These are phyloP conservation scores for Pangasius macronema DNA, from an alignment of 2,797 vertebrate species.

Conservation along the genomic window DNA sequence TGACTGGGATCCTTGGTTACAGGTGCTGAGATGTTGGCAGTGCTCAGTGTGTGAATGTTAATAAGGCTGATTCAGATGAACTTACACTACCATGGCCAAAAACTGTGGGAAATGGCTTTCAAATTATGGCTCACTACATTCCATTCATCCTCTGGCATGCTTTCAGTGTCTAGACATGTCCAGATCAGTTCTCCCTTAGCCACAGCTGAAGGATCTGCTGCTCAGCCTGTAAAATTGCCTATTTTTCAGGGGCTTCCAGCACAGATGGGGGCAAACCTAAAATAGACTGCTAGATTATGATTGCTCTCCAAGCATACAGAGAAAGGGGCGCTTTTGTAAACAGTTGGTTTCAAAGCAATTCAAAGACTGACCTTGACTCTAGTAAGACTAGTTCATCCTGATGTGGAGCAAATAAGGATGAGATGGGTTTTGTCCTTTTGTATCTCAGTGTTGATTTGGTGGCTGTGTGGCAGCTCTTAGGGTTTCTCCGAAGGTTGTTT, in stretches of 20 bases:
- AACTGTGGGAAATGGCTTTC: background rate
- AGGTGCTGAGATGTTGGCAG: background rate
- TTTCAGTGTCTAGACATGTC: slow-evolving; percentile 63
- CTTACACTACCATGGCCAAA: background rate
- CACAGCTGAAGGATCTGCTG: slow-evolving; percentile 73
- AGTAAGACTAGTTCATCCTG: slow-evolving; percentile 53
- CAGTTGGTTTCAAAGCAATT: slow-evolving; percentile 59
- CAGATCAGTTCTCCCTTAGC: slow-evolving; percentile 70
- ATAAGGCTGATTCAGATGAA: slow-evolving; percentile 57
- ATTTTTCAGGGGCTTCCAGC: slow-evolving; percentile 76
- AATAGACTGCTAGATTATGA: slow-evolving; percentile 72
- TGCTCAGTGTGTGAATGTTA: slow-evolving; percentile 48
- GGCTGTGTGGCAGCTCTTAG: slow-evolving; percentile 29
- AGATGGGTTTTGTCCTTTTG: slow-evolving; percentile 45
- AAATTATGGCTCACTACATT: background rate
- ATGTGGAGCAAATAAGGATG: slow-evolving; percentile 57
- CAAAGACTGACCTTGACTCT: slow-evolving; percentile 57
- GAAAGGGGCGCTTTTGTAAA: slow-evolving; percentile 59
- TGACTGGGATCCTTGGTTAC: slow-evolving; percentile 18
- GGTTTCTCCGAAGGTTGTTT: slow-evolving; percentile 40
- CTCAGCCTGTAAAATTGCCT: slow-evolving; percentile 77
- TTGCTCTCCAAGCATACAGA: slow-evolving; percentile 63
- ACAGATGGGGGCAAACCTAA: slow-evolving; percentile 68
- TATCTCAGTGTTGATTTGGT: slow-evolving; percentile 27
- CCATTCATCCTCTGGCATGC: slow-evolving; percentile 20